Percentiles rank a stretch among this genome's conserved stretches.
phyloP scores from a whole-genome alignment of 1,140 invertebrate genomes.

The Phymastichus coffea region DNA sequence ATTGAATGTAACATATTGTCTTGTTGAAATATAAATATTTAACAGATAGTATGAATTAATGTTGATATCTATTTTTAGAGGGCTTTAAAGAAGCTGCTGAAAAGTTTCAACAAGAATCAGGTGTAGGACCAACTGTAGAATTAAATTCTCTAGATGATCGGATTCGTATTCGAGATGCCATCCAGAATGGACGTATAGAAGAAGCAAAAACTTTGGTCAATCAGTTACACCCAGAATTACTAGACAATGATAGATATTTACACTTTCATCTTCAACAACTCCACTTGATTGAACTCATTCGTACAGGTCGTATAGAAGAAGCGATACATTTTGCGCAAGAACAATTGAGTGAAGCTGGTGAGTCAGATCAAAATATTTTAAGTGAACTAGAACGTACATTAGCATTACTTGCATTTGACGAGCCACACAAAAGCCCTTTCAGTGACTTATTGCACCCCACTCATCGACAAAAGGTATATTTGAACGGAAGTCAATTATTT shows the following conservation, averaged over 20 bases:
- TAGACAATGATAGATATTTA: conserved; percentile 93
- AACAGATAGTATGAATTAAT: too few relatives aligned
- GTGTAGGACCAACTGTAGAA: conserved; percentile 82
- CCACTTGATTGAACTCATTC: conserved; percentile 91
- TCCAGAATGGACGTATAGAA: conserved; percentile 90
- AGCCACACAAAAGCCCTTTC: conserved; percentile 92
- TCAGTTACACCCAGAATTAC: conserved; percentile 88
- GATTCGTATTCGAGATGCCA: conserved; percentile 91
- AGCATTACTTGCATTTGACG: conserved; percentile 94
- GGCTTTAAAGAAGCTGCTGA: conserved; percentile 98
- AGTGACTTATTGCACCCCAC: conserved; percentile 90
- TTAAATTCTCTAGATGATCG: conserved; percentile 88
- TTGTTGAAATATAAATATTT: too few relatives aligned
- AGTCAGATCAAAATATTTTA: conserved; percentile 78
- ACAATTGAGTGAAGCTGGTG: conserved; percentile 88
- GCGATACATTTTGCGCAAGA: conserved; percentile 95
- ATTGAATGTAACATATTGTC: too few relatives aligned
- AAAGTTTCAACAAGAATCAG: conserved; percentile 94
- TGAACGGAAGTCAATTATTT: conserved; percentile 7
- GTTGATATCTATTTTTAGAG: conserved; percentile 77
- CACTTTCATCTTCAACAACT: conserved; percentile 97
- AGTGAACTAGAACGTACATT: conserved; percentile 83
- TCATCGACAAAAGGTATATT: conserved; percentile 85
- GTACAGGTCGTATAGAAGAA: conserved; percentile 87
- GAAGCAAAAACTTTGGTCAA: conserved; percentile 93